phyloP scores from a whole-genome alignment of 2,113 vertebrate genomes.

The Perca flavescens region DNA sequence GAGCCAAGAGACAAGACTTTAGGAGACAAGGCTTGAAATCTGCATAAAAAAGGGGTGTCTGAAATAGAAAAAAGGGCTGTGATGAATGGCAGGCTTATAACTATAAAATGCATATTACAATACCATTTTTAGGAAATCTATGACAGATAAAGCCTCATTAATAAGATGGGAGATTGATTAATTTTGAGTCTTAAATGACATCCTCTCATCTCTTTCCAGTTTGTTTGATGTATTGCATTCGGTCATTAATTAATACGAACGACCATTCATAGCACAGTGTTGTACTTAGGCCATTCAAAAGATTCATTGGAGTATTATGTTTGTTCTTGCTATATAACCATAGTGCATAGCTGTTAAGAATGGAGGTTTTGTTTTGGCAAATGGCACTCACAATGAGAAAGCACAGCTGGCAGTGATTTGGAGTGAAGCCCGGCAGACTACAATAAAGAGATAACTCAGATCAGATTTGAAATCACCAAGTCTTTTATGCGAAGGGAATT shows the following conservation, averaged over 20 bases:
- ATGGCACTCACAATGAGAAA: constrained; percentile 43
- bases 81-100: constrained; percentile 9
- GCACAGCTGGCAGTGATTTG: constrained; percentile 51
- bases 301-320: constrained; percentile 14
- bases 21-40: not conserved
- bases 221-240: constrained; percentile 19
- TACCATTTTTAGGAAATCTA: not conserved
- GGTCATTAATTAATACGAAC: constrained; percentile 7
- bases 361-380: constrained; percentile 45
- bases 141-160: constrained; percentile 8
- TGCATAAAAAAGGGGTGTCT: not conserved
- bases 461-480: constrained; percentile 62
- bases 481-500: constrained; percentile 64
- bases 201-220: not conserved
- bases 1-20: not conserved
- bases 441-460: constrained; percentile 61
- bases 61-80: constrained; percentile 1
- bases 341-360: constrained; percentile 11
- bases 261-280: not conserved
- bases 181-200: constrained; percentile 28
- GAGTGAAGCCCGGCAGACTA: constrained; percentile 50
- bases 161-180: constrained; percentile 10
- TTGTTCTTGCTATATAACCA: not conserved
- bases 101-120: not conserved
- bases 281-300: constrained; percentile 7